Base-by-base conservation (phyloP, 2,113 vertebrate genomes). In the Callaeas wilsoni region DNA sequence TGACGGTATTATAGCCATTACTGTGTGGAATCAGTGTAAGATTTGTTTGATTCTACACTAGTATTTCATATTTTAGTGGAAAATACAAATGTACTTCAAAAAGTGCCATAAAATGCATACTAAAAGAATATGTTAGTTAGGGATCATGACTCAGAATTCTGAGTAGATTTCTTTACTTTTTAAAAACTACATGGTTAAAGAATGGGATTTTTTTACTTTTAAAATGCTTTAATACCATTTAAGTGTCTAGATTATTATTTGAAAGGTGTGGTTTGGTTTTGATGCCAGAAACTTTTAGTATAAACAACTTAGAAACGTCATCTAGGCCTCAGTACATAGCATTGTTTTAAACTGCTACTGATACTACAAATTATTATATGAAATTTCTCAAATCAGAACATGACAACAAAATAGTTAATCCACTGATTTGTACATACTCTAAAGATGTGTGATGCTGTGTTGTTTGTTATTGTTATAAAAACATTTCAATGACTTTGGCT, bases 281-380 rank as follows among this genome's bases (percentile, higher is more conserved):
- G 13, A 32, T 65, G 15, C 6, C 30, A 81, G 29, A 74, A 86
- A 30, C 8, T 13, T 37, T 73, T 37, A 47, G 35, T 56, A 13
- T 52, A 85, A 73, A 21, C 5, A 3, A 8, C 13, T 55, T 55
- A 22, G 13, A 75, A 53, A 46, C 13, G 16, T 46, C 1, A n/a
- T 47, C 20, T 47, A 35, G 42, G 4, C 18, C 21, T 57, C 32
- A 55, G 6, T 19, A 26, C 0, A 0, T 19, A 65, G 15, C 13
- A 13, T 23, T 52, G 20, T 49, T 87, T 84, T 63, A 44, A 81
- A n/a, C 35, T 76, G 18, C 15, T 7, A 27, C 6, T 46, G 22
- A 13, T 60, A 25, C 8, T 39, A 15, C 37, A 55, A 20, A 49
- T 65, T 4, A 26, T 53, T 57, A 21, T 52, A 80, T 80, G 53